These are phyloP conservation scores for Tetranychus urticae DNA, from an alignment of 1,140 invertebrate species.

Conservation along the genomic window DNA sequence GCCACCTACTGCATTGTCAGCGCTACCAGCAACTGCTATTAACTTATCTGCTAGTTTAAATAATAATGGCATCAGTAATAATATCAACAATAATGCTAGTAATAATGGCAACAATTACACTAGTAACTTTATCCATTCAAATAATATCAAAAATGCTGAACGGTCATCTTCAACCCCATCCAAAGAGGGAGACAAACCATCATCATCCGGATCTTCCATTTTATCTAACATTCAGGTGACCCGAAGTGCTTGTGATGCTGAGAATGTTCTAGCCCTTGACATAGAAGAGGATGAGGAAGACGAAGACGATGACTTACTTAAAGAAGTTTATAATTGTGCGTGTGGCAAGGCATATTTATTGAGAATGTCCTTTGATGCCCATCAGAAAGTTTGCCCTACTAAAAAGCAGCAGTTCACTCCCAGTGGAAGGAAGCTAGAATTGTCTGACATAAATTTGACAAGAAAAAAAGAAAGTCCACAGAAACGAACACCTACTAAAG, in stretches of 20 bases:
- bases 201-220: neutral
- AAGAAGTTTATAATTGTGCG: neutral
- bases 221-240: neutral
- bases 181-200: neutral
- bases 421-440: neutral
- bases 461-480: neutral
- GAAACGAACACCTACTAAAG: neutral
- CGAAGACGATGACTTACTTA: neutral
- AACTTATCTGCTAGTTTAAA: too few relatives aligned
- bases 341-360: neutral
- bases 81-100: neutral
- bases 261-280: neutral
- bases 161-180: neutral
- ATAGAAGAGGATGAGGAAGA: neutral
- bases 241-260: neutral
- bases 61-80: too few relatives aligned
- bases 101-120: neutral
- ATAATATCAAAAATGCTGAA: neutral
- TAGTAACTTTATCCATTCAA: neutral
- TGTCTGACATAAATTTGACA: neutral
- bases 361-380: neutral
- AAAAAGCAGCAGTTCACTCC: neutral
- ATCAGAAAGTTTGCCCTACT: neutral
- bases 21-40: too few relatives aligned
- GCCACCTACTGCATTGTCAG: too few relatives aligned